phyloP scores from a whole-genome alignment of 2,888 invertebrate species.

The Erebia aethiops region DNA sequence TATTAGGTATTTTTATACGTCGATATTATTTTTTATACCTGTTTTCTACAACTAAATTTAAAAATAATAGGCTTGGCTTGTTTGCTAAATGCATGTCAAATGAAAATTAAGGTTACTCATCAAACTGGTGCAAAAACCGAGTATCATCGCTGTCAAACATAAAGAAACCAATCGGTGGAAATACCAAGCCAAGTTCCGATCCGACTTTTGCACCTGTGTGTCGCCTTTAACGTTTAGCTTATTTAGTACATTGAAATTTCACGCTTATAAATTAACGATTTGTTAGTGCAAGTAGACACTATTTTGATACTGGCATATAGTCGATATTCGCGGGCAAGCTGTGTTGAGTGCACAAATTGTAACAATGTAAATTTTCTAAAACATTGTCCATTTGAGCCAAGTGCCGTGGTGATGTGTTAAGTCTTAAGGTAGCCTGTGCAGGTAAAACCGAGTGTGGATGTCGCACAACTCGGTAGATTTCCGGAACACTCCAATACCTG shows the following conservation, averaged over 20 bases:
- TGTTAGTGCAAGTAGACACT: not conserved
- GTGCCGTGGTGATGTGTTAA: conserved; percentile 25
- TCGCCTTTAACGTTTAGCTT: not conserved
- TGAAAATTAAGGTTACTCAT: not conserved
- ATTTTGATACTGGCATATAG: conserved; percentile 13
- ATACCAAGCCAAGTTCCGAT: not conserved
- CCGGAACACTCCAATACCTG: too few relatives aligned
- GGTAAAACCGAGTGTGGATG: not conserved
- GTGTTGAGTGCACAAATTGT: conserved; percentile 29
- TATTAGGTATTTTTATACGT: not conserved
- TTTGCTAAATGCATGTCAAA: conserved; percentile 3
- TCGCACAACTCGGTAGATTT: too few relatives aligned
- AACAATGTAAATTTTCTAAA: conserved; percentile 31
- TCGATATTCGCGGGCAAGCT: conserved; percentile 32
- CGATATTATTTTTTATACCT: not conserved
- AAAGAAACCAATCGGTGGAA: not conserved
- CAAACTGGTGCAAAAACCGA: not conserved
- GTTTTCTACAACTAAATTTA: not conserved
- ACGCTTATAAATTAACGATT: not conserved
- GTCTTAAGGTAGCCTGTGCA: not conserved
- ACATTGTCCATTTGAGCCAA: conserved; percentile 33
- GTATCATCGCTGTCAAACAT: not conserved
- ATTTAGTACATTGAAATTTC: not conserved
- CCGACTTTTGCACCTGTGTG: not conserved
- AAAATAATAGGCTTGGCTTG: too few relatives aligned